These are phyloP conservation scores for Atrichornis clamosus DNA, from an alignment of 2,113 vertebrate genomes.

Conservation along the genomic window DNA sequence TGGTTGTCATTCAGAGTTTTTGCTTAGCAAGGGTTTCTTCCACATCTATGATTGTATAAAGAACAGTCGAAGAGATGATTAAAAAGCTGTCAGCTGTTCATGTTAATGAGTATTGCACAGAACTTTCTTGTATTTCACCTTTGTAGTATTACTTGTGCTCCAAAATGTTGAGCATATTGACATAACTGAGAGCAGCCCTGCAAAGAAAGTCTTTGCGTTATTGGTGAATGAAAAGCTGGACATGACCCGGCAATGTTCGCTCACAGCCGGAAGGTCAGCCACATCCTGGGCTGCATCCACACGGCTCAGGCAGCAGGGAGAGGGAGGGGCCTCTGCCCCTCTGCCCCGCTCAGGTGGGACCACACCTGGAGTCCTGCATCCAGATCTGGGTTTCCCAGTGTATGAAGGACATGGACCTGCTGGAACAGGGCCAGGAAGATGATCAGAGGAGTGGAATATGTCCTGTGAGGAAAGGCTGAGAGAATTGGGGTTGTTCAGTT, in stretches of 20 bases:
- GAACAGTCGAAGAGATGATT: not conserved
- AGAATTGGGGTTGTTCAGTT: not conserved
- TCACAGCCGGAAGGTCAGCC: accelerated
- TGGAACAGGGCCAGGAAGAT: not conserved
- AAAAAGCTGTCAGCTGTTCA: not conserved
- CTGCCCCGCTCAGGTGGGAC: not conserved
- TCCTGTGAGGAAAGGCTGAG: not conserved
- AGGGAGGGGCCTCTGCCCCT: not conserved
- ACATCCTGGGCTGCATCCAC: accelerated
- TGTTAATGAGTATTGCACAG: not conserved
- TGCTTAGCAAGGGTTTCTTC: not conserved
- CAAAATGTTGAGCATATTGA: not conserved
- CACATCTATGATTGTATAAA: not conserved
- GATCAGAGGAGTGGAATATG: too few species aligned
- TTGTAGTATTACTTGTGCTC: not conserved
- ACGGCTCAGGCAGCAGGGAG: too few species aligned
- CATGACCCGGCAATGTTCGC: accelerated
- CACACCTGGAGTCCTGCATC: accelerated
- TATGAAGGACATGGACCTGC: accelerated
- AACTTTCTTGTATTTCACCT: not conserved
- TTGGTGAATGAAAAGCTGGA: not conserved
- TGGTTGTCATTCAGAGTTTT: not conserved
- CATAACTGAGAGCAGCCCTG: not conserved
- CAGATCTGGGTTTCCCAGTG: not conserved
- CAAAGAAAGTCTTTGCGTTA: not conserved